These are phyloP conservation scores for Drosophila mimica DNA, from an alignment of 2,888 invertebrate genomes.

Conservation along the genomic window DNA sequence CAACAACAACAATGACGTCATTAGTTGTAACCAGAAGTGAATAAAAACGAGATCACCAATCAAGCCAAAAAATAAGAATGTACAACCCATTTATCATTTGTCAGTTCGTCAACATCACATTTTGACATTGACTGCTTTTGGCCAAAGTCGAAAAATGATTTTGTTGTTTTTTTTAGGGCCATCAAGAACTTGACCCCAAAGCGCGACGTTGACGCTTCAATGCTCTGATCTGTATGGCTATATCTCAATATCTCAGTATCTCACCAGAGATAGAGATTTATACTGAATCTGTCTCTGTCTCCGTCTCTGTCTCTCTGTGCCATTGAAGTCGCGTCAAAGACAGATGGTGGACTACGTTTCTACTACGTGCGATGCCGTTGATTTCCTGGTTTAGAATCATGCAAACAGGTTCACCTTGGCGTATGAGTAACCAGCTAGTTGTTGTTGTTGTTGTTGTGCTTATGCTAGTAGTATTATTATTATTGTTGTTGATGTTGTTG, in stretches of 20 bases:
- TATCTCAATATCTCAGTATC: neutral
- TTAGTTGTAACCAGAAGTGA: neutral
- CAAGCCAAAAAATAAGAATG: conserved; percentile 3
- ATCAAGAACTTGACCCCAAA: conserved; percentile 77
- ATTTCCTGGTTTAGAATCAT: conserved; percentile 80
- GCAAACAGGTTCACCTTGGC: conserved; percentile 79
- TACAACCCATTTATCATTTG: conserved; percentile 59
- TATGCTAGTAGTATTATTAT: conserved; percentile 13
- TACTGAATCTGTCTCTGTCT: neutral
- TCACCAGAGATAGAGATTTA: neutral
- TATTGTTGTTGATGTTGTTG: neutral
- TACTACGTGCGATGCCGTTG: conserved; percentile 67
- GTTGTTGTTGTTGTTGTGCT: conserved; percentile 29
- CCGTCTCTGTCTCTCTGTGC: conserved; percentile 6
- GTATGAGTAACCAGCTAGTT: conserved; percentile 72
- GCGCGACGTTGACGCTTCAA: conserved; percentile 21
- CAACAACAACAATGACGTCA: neutral
- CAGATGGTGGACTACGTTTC: conserved; percentile 55
- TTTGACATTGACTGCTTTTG: conserved; percentile 64
- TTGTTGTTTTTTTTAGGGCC: conserved; percentile 36
- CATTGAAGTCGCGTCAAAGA: conserved; percentile 28
- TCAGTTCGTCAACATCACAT: conserved; percentile 31
- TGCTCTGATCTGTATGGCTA: conserved; percentile 27
- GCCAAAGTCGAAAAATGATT: conserved; percentile 37
- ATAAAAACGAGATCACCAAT: conserved; percentile 9